Percentiles rank a stretch among this genome's conserved stretches.
Conservation (phyloP, 1,140 invertebrate species). For the Tetramorium simillimum region DNA sequence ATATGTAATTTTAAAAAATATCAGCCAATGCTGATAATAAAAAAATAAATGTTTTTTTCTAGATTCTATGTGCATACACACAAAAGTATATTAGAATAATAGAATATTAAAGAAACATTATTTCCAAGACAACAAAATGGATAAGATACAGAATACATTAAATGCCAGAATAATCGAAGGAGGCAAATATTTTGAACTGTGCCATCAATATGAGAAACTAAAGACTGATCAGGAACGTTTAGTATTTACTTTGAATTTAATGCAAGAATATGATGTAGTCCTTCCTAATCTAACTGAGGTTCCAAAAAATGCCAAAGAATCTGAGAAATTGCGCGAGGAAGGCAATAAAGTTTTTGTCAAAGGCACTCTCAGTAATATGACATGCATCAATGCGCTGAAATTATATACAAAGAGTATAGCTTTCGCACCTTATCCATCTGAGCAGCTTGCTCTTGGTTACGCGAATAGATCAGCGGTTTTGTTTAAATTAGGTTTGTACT, state of each 20-base stretch:
- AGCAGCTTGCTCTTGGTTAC: slow-evolving; percentile 87
- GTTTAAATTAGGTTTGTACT: slow-evolving; percentile 87
- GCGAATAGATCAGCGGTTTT: slow-evolving; percentile 90
- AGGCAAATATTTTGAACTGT: not conserved
- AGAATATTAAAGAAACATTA: not conserved
- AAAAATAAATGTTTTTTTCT: not conserved
- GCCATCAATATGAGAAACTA: slow-evolving; percentile 3
- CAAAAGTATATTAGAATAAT: not conserved
- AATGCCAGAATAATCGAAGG: not conserved
- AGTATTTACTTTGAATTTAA: slow-evolving; percentile 46
- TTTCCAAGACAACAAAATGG: slow-evolving; percentile 25
- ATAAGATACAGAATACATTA: not conserved
- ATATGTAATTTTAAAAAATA: not conserved
- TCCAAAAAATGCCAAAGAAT: slow-evolving; percentile 44
- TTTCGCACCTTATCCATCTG: slow-evolving; percentile 85
- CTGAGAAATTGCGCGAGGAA: slow-evolving; percentile 43
- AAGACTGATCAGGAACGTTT: slow-evolving; percentile 58
- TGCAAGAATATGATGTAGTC: slow-evolving; percentile 59
- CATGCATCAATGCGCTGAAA: slow-evolving; percentile 29
- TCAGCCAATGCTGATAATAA: not conserved
- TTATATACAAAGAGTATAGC: slow-evolving; percentile 88
- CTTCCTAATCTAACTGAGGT: slow-evolving; percentile 13
- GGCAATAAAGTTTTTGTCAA: slow-evolving; percentile 54
- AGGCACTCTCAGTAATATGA: not conserved
- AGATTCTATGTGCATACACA: not conserved